Evolutionary conservation across 35 echinoderm and acorn worm genomes (phyloP).

Genomic region (Anneissia japonica): DNA sequence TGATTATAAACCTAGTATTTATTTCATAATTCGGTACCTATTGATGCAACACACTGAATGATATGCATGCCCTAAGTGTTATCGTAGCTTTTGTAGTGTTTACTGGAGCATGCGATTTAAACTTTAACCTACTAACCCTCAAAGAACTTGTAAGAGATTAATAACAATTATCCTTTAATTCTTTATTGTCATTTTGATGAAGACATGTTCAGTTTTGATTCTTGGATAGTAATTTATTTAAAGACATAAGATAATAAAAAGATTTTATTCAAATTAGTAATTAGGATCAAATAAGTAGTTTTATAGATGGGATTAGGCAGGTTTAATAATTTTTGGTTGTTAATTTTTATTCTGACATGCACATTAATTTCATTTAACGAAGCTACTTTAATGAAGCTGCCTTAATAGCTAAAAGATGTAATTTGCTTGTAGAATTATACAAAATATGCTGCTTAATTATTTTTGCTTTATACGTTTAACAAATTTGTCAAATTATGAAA

Average conservation of each 20-base stretch:
- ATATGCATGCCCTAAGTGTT: background rate
- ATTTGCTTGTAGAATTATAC: no score
- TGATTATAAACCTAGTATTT: background rate
- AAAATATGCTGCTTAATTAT: no score
- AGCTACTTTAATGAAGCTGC: background rate
- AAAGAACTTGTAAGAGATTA: background rate
- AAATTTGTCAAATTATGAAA: no score
- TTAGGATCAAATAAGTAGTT: background rate
- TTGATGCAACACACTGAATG: background rate
- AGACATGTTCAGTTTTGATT: background rate
- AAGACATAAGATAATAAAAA: no score
- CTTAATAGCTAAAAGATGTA: no score
- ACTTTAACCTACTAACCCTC: background rate
- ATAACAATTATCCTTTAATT: background rate
- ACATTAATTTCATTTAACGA: background rate
- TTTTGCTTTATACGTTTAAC: no score
- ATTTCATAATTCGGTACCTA: background rate
- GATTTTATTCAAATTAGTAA: no score
- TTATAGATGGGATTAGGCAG: background rate
- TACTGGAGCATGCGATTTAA: background rate
- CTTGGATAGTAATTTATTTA: background rate
- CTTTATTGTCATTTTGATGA: background rate
- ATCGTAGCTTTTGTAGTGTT: background rate
- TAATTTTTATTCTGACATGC: background rate
- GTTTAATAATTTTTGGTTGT: background rate